Evolutionary conservation across 2,888 invertebrate genomes (phyloP), one percentile per base, ranked within the genome.

Genomic region (Lathronympha strigana): DNA sequence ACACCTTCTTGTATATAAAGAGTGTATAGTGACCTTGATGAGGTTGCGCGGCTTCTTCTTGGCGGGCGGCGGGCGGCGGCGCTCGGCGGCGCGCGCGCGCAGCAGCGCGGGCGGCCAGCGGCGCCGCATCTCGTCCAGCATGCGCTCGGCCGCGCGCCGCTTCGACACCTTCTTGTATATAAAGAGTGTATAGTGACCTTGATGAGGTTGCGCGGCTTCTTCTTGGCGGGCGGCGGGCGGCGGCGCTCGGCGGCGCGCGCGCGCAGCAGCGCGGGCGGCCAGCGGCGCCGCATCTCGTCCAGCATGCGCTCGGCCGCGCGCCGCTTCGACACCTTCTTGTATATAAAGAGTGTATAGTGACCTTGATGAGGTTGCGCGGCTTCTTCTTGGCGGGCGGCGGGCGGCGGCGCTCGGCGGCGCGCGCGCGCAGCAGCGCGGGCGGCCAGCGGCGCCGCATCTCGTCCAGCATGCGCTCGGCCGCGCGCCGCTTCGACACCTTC

Each of bases 361-460:
- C 97, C 93, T 98, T 98, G 75, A 98, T 97, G 53, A 98, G 93
- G 95, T n/a, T n/a, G n/a, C n/a, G n/a, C n/a, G n/a, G n/a, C n/a
- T n/a, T n/a, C n/a, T n/a, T n/a, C n/a, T n/a, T n/a, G n/a, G n/a
- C n/a, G n/a, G n/a, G n/a, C n/a, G n/a, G n/a, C n/a, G n/a, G n/a
- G n/a, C n/a, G n/a, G n/a, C n/a, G n/a, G n/a, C n/a, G n/a, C n/a
- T n/a, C n/a, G n/a, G n/a, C n/a, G n/a, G n/a, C n/a, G n/a, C n/a
- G n/a, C n/a, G n/a, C n/a, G n/a, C n/a, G n/a, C n/a, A n/a, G n/a
- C n/a, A n/a, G n/a, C n/a, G n/a, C n/a, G n/a, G n/a, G n/a, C n/a
- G n/a, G n/a, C n/a, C n/a, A n/a, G n/a, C n/a, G n/a, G n/a, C n/a
- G n/a, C 66, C 95, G 95, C 75, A 98, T 92, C 83, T 25, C 25